phyloP scores from a whole-genome alignment of 2,888 invertebrate species.

The Platyscelio sp. region DNA sequence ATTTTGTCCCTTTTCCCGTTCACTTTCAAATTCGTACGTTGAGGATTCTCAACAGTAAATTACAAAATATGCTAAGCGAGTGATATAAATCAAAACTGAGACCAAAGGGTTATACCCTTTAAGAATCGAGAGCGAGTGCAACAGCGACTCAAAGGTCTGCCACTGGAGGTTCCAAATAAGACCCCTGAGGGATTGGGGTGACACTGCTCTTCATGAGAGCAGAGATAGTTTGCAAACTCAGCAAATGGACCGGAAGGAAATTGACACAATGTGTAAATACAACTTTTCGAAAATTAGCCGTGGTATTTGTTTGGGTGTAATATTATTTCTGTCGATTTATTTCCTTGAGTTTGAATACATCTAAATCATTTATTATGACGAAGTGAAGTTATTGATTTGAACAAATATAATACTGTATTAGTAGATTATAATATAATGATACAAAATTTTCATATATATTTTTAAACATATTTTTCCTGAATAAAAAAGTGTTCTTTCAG shows the following conservation, averaged over 20 bases:
- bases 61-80: conserved; percentile 85
- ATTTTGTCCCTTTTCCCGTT: conserved; percentile 70
- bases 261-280: conserved; percentile 60
- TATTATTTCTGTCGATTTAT: not conserved
- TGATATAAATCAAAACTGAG: conserved; percentile 85
- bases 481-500: too few relatives aligned
- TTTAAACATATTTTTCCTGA: too few relatives aligned
- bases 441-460: too few relatives aligned
- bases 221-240: conserved; percentile 84
- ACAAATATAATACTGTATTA: too few relatives aligned
- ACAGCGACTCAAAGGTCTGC: conserved; percentile 55
- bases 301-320: not conserved
- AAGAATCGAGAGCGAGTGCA: conserved; percentile 54
- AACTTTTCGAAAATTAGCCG: conserved; percentile 9
- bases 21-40: conserved; percentile 81
- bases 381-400: too few relatives aligned
- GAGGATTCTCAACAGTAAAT: conserved; percentile 85
- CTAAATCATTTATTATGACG: too few relatives aligned
- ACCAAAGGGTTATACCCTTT: conserved; percentile 68
- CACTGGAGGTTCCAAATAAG: conserved; percentile 73
- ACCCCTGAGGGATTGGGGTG: conserved; percentile 70
- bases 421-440: too few relatives aligned
- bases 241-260: conserved; percentile 84
- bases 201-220: conserved; percentile 63
- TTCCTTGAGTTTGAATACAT: too few relatives aligned